phyloP scores from a whole-genome alignment of 2,888 invertebrate species.

The Criorhina ranunculi region DNA sequence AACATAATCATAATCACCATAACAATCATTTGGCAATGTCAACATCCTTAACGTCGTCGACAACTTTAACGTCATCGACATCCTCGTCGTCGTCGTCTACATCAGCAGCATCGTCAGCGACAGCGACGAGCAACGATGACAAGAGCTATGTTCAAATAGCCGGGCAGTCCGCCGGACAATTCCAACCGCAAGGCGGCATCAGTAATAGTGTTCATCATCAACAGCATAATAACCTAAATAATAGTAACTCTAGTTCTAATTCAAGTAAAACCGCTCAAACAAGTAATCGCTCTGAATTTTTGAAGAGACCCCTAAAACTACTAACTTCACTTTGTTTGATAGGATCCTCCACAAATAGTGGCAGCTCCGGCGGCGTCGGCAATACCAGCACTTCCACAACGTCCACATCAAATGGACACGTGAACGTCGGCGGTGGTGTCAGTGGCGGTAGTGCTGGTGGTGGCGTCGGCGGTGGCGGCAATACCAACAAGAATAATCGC shows the following conservation, averaged over 20 bases:
- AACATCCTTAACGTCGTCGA: constrained; percentile 54
- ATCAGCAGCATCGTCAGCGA: constrained; percentile 67
- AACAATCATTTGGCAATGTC: constrained; percentile 65
- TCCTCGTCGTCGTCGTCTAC: constrained; percentile 55
- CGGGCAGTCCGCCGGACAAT: constrained; percentile 70
- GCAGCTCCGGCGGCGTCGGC: constrained; percentile 32
- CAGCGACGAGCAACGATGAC: constrained; percentile 78
- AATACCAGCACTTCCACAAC: constrained; percentile 44
- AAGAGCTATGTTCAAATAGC: constrained; percentile 81
- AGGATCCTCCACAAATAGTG: constrained; percentile 70
- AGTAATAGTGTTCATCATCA: constrained; percentile 76
- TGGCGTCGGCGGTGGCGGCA: constrained; percentile 77
- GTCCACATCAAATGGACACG: constrained; percentile 77
- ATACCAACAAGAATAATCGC: constrained; percentile 81
- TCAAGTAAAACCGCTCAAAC: constrained; percentile 79
- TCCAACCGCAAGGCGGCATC: constrained; percentile 63
- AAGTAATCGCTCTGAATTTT: constrained; percentile 73
- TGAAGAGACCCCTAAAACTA: constrained; percentile 67
- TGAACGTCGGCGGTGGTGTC: constrained; percentile 38
- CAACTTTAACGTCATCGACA: constrained; percentile 54
- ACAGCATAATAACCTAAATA: constrained; percentile 77
- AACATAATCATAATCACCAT: constrained; percentile 68
- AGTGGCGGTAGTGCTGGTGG: constrained; percentile 76
- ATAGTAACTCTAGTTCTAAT: constrained; percentile 77
- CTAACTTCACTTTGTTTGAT: constrained; percentile 70